Percentiles rank a stretch among this genome's conserved stretches.
Conservation (phyloP, 2,888 invertebrate genomes). For the Tanytarsus gracilentus region DNA sequence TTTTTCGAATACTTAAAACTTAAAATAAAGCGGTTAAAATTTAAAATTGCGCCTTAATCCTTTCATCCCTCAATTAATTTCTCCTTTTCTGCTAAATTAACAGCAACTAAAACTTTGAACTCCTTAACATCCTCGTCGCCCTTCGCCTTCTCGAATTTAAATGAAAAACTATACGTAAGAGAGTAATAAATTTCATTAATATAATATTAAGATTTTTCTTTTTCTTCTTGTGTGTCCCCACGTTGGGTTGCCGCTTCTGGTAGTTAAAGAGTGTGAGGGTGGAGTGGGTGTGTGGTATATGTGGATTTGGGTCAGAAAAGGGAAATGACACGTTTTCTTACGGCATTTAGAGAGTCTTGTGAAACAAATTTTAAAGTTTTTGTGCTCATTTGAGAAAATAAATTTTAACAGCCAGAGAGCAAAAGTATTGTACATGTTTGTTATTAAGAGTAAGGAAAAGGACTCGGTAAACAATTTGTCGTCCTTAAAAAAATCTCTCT, state of each 20-base stretch:
- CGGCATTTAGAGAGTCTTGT: not conserved
- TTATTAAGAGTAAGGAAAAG: not conserved
- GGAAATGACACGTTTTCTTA: not conserved
- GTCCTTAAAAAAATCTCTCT: not conserved
- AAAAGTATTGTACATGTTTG: not conserved
- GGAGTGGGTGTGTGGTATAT: too few relatives aligned
- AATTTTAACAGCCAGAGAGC: not conserved
- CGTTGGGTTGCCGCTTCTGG: too few relatives aligned
- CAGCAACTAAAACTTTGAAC: too few relatives aligned
- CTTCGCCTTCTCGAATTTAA: not conserved
- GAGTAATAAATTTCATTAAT: slow-evolving; percentile 8
- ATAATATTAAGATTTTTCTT: not conserved
- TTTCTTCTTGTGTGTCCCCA: too few relatives aligned
- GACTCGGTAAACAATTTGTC: slow-evolving; percentile 5
- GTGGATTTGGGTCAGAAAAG: not conserved
- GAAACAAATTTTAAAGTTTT: not conserved
- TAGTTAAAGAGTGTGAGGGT: too few relatives aligned
- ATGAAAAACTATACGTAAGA: not conserved
- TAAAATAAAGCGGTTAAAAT: too few relatives aligned
- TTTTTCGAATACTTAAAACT: too few relatives aligned
- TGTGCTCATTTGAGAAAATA: not conserved
- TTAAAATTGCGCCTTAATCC: too few relatives aligned
- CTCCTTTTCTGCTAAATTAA: too few relatives aligned
- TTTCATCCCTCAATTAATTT: too few relatives aligned
- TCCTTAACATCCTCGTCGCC: too few relatives aligned